Evolutionary conservation across 23 tunicate genomes (phyloP), one percentile per base, ranked within the genome.

Genomic region (Trididemnum clinides): DNA sequence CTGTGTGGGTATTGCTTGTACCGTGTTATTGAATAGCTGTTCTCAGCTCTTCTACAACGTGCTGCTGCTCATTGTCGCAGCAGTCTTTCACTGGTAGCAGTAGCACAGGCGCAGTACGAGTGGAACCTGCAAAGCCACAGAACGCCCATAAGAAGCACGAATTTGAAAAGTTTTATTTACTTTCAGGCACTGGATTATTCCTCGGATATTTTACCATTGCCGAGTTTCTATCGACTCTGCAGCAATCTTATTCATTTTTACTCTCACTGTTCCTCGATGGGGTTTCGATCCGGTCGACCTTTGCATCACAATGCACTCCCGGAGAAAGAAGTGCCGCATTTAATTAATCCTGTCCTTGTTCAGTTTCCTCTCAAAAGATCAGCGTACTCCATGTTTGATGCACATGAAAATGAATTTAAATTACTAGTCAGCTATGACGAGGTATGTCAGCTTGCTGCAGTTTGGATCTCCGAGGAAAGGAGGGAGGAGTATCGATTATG

Each of bases 191-290:
- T 71, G 35, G 59, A 62, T 38, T 85, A 85, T 57, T 64, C 72
- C 25, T 29, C 71, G 6, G 74, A 85, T 0, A 23, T 85, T 2
- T 30, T 85, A 1, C 82, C 82, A 1, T 62, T 85, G 6, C 82
- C 88, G n/a, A 38, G 65, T 1, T 22, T 54, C 2, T 39, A 59
- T 73, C 80, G 76, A 27, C 82, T 85, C 26, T 85, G 88, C 82
- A 85, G 88, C 64, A 85, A 85, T 28, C 1, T 85, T 2, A 59
- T 85, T 21, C 80, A 85, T 72, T 73, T 85, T 23, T 85, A 85
- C 88, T 73, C 88, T 34, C 82, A 85, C 65, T 51, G 62, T 21
- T 7, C 28, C 3, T 2, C 38, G 0, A 21, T 21, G 22, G 44
- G 72, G 2, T 20, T 28, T 19, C 33, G 2, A 35, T 35, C 23